Base-by-base conservation (phyloP, 2,888 invertebrate species). In the Diaphora mendica region DNA sequence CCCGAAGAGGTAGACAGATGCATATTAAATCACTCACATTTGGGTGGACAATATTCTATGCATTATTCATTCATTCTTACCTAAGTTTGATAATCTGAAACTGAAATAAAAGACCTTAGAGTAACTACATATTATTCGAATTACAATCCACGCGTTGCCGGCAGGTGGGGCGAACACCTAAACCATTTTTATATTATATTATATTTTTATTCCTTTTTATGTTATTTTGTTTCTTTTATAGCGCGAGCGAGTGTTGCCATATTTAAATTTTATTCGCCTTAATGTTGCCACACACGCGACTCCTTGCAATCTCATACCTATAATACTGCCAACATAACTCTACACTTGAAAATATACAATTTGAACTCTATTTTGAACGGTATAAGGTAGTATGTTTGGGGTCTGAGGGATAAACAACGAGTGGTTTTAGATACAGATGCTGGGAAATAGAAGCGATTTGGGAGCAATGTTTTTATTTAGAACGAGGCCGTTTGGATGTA, bases 211-310 rank as follows among this genome's bases (percentile, higher is more conserved):
- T 88, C 85, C 87, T 90, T 90, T 91, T 92, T 91, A 91, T 93
- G 92, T 93, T 92, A 92, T 94, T 91, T 89, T 88, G 88, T 90
- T 93, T 90, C 90, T 90, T 94, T 94, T 93, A 94, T 93, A 91
- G 91, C 93, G 86, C 85, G 82, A 85, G 87, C 91, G 87, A 87
- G 90, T 94, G 94, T 92, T 92, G 92, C 94, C 93, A 93, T 95
- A 95, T 95, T 95, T 95, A 95, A 95, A 95, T 95, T 94, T 95
- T 95, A 94, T 95, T 93, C 89, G 92, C 93, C 94, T 94, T 95
- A 95, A 95, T 94, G 94, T 94, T 91, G 90, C 94, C 95, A 94
- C 94, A 94, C 92, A 93, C 93, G 92, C 91, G 89, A 91, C 90
- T 92, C 91, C 91, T 91, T 90, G 92, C 94, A 93, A 94, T 94